phyloP scores from a whole-genome alignment of 2,888 invertebrate species.

The Ormyrus rosae region DNA sequence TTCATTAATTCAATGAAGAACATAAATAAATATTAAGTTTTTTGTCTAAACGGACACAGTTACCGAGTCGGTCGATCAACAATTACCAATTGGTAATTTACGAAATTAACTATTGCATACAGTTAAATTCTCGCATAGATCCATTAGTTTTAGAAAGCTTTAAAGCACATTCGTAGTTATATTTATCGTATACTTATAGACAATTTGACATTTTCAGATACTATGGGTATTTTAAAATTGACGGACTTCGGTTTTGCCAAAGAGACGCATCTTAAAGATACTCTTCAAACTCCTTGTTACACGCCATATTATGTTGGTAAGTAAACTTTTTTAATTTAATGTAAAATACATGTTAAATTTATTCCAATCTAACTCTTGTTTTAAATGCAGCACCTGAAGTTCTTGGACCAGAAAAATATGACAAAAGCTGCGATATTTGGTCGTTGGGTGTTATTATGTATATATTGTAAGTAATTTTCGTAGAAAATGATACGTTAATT shows the following conservation, averaged over 20 bases:
- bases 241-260: slow-evolving; percentile 99
- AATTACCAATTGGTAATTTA: slow-evolving; percentile 47
- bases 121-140: too few relatives aligned
- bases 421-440: slow-evolving; percentile 99
- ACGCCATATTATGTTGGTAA: slow-evolving; percentile 98
- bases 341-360: slow-evolving; percentile 4
- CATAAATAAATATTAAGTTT: not conserved
- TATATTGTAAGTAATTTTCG: slow-evolving; percentile 84
- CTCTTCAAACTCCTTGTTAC: slow-evolving; percentile 98
- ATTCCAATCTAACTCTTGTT: not conserved
- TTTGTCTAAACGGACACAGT: slow-evolving; percentile 37
- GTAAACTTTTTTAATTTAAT: slow-evolving; percentile 5
- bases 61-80: slow-evolving; percentile 37
- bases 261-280: slow-evolving; percentile 90
- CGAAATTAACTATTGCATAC: not conserved
- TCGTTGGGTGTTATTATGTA: slow-evolving; percentile 99
- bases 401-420: slow-evolving; percentile 97
- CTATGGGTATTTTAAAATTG: slow-evolving; percentile 91
- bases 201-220: slow-evolving; percentile 70
- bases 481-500: too few relatives aligned
- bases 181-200: not conserved
- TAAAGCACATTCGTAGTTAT: not conserved
- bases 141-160: slow-evolving; percentile 23
- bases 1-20: slow-evolving; percentile 7
- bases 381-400: slow-evolving; percentile 85